Evolutionary conservation across 2,797 vertebrate genomes (phyloP).

Genomic region (Sebastes wilsoni): DNA sequence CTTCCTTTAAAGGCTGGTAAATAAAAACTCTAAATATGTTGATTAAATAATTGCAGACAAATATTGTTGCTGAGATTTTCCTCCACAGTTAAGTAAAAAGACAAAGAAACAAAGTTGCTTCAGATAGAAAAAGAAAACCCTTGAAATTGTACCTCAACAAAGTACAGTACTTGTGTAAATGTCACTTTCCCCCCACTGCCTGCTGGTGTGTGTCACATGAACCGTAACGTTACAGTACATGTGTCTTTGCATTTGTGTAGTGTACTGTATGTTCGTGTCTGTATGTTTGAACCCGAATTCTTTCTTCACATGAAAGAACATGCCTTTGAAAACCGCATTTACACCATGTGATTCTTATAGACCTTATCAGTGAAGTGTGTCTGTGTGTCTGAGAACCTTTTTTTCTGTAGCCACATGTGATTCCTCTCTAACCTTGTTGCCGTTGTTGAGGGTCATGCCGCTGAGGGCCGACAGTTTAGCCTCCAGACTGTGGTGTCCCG

Average conservation of each 20-base stretch:
- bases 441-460: constrained; percentile 93
- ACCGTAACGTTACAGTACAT: background rate
- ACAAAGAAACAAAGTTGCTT: background rate
- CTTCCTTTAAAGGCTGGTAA: background rate
- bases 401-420: background rate
- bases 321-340: constrained; percentile 11
- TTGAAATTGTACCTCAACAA: background rate
- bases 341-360: constrained; percentile 12
- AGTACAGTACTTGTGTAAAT: background rate
- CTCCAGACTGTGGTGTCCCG: constrained; percentile 83
- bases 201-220: constrained; percentile 17
- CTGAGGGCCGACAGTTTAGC: constrained; percentile 92
- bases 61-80: background rate
- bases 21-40: background rate
- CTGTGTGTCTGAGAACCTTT: background rate
- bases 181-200: background rate
- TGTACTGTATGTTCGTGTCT: background rate
- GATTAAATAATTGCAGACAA: background rate
- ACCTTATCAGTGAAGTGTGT: background rate
- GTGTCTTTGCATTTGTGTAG: background rate
- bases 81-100: background rate
- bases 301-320: constrained; percentile 4
- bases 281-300: background rate
- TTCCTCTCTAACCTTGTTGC: constrained; percentile 89
- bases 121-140: background rate